These are phyloP conservation scores for Psittacara wagleri DNA, from an alignment of 2,113 vertebrate species.

Conservation along the genomic window DNA sequence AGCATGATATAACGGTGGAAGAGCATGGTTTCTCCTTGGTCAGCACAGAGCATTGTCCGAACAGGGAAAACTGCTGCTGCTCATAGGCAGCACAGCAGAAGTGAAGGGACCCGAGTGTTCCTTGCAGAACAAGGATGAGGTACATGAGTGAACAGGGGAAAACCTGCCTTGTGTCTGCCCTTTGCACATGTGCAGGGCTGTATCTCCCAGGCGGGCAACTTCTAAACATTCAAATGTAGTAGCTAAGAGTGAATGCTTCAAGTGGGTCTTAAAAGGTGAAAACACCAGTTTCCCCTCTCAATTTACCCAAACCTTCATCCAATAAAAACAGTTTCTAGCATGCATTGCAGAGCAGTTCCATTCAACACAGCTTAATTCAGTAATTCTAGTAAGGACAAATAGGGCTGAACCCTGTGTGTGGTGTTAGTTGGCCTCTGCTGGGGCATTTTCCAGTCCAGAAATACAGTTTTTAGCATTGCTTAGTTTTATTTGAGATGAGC, in stretches of 20 bases:
- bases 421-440: neutral
- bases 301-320: neutral
- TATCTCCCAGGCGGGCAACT: neutral
- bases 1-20: accelerated
- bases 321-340: accelerated
- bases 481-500: neutral
- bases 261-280: neutral
- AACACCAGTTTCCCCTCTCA: neutral
- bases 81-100: neutral
- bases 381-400: neutral
- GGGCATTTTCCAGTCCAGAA: neutral
- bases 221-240: neutral
- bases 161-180: neutral
- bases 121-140: neutral
- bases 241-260: neutral
- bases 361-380: neutral
- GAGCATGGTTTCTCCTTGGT: accelerated
- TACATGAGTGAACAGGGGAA: accelerated
- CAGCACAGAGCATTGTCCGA: accelerated
- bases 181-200: neutral
- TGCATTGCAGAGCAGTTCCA: accelerated
- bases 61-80: no score
- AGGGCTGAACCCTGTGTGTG: neutral
- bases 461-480: neutral
- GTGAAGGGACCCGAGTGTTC: neutral